These are phyloP conservation scores for Chloroceryle aenea DNA, from an alignment of 2,113 vertebrate species.

Conservation along the genomic window DNA sequence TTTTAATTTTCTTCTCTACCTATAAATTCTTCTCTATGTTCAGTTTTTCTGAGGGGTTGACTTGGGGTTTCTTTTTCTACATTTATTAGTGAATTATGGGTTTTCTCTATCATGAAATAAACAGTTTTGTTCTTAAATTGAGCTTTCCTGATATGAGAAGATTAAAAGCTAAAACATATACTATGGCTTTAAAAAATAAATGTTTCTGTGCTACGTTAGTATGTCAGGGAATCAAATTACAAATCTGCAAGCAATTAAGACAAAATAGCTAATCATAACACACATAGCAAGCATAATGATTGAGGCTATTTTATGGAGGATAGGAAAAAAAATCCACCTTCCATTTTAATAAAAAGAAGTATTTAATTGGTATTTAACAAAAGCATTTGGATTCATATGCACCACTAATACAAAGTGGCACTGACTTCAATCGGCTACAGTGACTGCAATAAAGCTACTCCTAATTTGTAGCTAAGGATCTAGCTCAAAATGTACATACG, in stretches of 20 bases:
- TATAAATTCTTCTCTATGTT: background rate
- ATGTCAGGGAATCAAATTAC: background rate
- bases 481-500: background rate
- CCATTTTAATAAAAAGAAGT: background rate
- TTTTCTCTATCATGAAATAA: conserved; percentile 13
- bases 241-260: background rate
- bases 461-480: background rate
- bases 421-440: background rate
- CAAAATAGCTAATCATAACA: background rate
- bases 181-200: background rate
- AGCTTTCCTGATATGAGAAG: background rate
- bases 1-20: background rate
- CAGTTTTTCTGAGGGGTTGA: background rate
- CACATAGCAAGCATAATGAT: background rate
- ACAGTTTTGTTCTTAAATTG: conserved; percentile 12
- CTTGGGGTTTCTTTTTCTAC: background rate
- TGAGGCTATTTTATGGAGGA: background rate
- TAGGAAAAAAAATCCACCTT: background rate
- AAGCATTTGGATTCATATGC: background rate
- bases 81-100: background rate
- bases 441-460: background rate
- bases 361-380: background rate
- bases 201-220: background rate
- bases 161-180: background rate
- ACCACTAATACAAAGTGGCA: background rate